Evolutionary conservation across 2,113 vertebrate genomes (phyloP).

Genomic region (Pycnonotus jocosus): DNA sequence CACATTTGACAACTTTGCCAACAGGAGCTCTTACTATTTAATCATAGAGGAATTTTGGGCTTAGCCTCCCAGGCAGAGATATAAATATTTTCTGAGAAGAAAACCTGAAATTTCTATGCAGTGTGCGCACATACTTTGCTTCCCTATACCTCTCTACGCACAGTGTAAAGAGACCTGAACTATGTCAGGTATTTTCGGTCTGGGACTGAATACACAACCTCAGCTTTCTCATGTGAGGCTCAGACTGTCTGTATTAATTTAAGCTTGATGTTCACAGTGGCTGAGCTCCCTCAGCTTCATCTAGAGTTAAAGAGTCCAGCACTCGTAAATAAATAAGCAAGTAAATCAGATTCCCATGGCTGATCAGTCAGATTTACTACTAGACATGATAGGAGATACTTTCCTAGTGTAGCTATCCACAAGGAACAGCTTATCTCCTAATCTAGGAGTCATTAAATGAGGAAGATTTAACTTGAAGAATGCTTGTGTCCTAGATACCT

Average conservation of each 20-base stretch:
- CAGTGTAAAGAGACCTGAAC: neutral
- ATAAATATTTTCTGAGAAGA: constrained; percentile 12
- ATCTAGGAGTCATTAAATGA: neutral
- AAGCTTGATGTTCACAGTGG: neutral
- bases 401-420: neutral
- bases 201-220: neutral
- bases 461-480: neutral
- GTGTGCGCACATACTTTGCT: neutral
- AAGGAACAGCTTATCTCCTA: neutral
- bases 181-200: neutral
- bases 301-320: neutral
- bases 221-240: neutral
- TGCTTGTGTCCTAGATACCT: neutral
- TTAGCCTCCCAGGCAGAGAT: constrained; percentile 6
- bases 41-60: constrained; percentile 36
- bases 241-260: neutral
- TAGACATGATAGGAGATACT: neutral
- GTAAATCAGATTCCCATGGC: neutral
- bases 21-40: constrained; percentile 14
- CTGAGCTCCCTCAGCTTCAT: neutral
- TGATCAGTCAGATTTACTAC: neutral
- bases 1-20: neutral
- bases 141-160: neutral
- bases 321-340: neutral
- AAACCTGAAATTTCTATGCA: neutral